Evolutionary conservation across 2,888 invertebrate species (phyloP), one percentile per base, ranked within the genome.

Genomic region (Melanophora roralis): DNA sequence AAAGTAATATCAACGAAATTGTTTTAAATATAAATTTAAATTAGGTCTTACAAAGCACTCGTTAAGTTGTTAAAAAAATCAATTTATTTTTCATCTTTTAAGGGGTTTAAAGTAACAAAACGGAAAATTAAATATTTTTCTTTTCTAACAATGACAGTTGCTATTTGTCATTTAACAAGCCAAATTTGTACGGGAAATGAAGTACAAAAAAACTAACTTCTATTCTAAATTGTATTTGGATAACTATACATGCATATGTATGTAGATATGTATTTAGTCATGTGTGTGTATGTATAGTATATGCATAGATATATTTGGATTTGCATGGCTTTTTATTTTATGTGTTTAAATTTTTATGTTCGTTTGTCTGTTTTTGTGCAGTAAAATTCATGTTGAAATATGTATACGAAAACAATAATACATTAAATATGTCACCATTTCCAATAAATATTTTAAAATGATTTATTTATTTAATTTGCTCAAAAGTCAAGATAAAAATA

Each of bases 101-200:
- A 49, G 38, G 36, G 47, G 36, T 34, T 59, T 47, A 57, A 59
- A 27, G 40, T 40, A 51, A 60, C 60, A 71, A 59, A 71, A 71
- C 40, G 60, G 60, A 60, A 71, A 71, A 71, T 71, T 71, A 71
- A 32, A 60, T 32, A 40, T 60, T 40, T 64, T 45, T 19, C 55
- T 53, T 53, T 45, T 62, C 34, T 72, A 72, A 27, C 62, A 36
- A 55, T 55, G 6, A 6, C 3, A n/a, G 27, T 32, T 64, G 53
- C 32, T 55, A 64, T 73, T 73, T 65, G 45, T 14, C 38, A 57
- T 36, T 47, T 45, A 57, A 38, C 55, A 38, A 73, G 73, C 73
- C 64, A 73, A 73, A 73, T 73, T 73, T 65, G 64, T 73, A 47
- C 38, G 64, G 55, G 55, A 65, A 57, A 73, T 43, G 11, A 49